phyloP scores from a whole-genome alignment of 2,797 vertebrate genomes.

The Thaleichthys pacificus region DNA sequence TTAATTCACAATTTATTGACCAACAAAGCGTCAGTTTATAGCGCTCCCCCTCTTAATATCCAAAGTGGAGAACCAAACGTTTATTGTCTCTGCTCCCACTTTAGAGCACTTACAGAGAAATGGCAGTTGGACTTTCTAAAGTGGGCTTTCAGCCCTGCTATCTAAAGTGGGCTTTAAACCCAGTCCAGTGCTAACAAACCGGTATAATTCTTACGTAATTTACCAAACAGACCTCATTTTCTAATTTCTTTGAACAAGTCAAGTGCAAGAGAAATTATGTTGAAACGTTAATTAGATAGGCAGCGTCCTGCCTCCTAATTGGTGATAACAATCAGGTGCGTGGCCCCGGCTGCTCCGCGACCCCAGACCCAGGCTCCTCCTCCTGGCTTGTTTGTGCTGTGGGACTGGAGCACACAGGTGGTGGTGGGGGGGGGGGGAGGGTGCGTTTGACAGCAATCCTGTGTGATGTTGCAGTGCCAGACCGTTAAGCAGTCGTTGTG shows the following conservation, averaged over 20 bases:
- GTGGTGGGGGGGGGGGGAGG: conserved; percentile 23
- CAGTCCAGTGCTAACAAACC: conserved; percentile 13
- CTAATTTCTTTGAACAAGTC: background rate
- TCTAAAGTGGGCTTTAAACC: background rate
- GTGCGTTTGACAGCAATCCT: conserved; percentile 43
- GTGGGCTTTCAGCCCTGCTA: background rate
- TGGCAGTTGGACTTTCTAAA: background rate
- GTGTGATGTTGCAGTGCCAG: conserved; percentile 30
- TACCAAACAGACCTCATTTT: background rate
- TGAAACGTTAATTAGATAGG: background rate
- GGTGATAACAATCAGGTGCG: conserved; percentile 33
- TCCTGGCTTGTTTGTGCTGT: conserved; percentile 26
- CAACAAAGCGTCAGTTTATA: background rate
- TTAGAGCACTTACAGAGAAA: conserved; percentile 4
- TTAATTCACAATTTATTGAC: no score
- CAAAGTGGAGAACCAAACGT: background rate
- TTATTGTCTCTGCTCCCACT: conserved; percentile 8
- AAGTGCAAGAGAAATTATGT: background rate
- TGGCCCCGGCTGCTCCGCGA: background rate
- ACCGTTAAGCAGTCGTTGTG: conserved; percentile 47
- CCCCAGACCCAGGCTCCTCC: conserved; percentile 26
- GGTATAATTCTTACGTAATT: background rate
- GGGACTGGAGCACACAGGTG: no score
- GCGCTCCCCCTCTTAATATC: background rate
- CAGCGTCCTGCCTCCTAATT: background rate